phyloP scores from a whole-genome alignment of 2,797 vertebrate species.

The Brachymystax lenok region DNA sequence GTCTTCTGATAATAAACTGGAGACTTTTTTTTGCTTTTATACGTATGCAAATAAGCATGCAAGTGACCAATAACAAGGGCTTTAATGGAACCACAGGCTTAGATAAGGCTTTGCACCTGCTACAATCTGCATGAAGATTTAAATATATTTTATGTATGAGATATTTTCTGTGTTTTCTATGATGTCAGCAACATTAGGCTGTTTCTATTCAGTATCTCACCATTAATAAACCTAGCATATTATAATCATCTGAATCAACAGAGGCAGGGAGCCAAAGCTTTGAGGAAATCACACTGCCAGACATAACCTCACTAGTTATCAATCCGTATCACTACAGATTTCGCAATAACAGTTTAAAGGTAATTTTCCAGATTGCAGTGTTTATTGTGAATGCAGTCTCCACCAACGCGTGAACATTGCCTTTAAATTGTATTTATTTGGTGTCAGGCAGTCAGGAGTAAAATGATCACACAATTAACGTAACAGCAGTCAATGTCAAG shows the following conservation, averaged over 20 bases:
- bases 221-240: not conserved
- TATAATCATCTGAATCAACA: not conserved
- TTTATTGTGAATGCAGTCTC: too few relatives aligned
- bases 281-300: conserved; percentile 38
- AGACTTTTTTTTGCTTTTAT: conserved; percentile 38
- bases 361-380: too few relatives aligned
- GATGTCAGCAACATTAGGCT: not conserved
- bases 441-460: conserved; percentile 18
- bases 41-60: conserved; percentile 2
- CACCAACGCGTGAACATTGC: too few relatives aligned
- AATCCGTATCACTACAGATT: too few relatives aligned
- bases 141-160: not conserved
- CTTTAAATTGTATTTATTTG: not conserved
- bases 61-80: conserved; percentile 31
- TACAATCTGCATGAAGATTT: conserved; percentile 14
- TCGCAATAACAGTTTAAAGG: too few relatives aligned
- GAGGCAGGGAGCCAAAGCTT: not conserved
- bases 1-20: not conserved
- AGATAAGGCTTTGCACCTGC: conserved; percentile 6
- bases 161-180: not conserved
- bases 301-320: conserved; percentile 18
- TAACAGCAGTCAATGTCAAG: conserved; percentile 1
- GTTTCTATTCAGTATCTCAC: not conserved
- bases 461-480: not conserved
- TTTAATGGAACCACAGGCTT: conserved; percentile 28